A percentile compares a stretch with the other conserved stretches of the same genome.
Conservation (phyloP, 2,888 invertebrate species). For the Pantelozetes paolii region DNA sequence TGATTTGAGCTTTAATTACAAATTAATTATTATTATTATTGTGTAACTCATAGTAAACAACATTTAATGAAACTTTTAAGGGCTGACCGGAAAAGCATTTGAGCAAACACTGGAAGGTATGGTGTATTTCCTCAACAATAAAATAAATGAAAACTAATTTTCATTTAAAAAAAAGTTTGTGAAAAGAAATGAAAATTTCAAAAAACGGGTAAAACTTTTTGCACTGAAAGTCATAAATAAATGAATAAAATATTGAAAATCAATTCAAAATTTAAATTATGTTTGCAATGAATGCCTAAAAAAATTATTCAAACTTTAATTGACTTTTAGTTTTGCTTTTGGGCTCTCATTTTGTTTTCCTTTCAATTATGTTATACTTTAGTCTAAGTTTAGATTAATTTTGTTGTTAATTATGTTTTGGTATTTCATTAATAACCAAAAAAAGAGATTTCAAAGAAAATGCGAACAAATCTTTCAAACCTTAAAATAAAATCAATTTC, state of each 20-base stretch:
- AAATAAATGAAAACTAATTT: not conserved
- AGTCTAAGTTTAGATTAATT: not conserved
- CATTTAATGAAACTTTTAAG: not conserved
- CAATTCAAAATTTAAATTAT: not conserved
- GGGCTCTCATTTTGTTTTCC: not conserved
- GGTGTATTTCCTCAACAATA: not conserved
- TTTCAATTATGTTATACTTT: not conserved
- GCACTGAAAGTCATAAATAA: too few relatives aligned
- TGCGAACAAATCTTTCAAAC: not conserved
- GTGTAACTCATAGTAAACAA: not conserved
- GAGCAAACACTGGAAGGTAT: not conserved
- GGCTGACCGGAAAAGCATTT: not conserved
- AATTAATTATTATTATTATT: not conserved
- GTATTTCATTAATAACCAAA: not conserved
- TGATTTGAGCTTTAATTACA: not conserved
- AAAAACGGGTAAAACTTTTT: too few relatives aligned
- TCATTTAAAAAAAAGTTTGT: not conserved
- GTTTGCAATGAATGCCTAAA: not conserved
- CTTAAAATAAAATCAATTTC: slow-evolving; percentile 12
- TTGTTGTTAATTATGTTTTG: not conserved
- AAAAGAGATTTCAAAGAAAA: not conserved
- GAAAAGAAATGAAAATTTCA: not conserved
- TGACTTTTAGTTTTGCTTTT: not conserved
- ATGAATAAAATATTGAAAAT: not conserved
- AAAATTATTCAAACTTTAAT: not conserved